These are phyloP conservation scores for Drosophila fungiperda DNA, from an alignment of 2,888 invertebrate species.

Conservation along the genomic window DNA sequence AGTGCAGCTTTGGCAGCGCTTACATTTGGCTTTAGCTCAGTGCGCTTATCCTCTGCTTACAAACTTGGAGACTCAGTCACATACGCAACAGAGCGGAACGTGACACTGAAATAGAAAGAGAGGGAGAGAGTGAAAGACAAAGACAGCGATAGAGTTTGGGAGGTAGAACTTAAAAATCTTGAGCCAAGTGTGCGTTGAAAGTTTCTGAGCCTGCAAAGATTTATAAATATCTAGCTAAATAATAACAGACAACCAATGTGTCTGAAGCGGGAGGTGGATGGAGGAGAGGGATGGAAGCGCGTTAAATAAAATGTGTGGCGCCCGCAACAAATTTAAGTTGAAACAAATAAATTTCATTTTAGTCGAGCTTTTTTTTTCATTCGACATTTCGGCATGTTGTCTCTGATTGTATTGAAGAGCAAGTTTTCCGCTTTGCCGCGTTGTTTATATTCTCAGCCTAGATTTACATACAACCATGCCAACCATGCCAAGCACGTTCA, in stretches of 20 bases:
- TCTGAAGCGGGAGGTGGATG: neutral
- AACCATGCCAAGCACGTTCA: conserved; percentile 43
- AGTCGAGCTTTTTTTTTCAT: conserved; percentile 67
- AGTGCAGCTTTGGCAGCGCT: conserved; percentile 77
- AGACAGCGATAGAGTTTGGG: neutral
- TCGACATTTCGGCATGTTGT: conserved; percentile 38
- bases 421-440: conserved; percentile 75
- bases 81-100: conserved; percentile 29
- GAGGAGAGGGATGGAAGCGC: neutral
- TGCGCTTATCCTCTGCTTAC: conserved; percentile 70
- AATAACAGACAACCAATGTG: conserved; percentile 10
- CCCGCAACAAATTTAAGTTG: conserved; percentile 39
- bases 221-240: conserved; percentile 44
- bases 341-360: conserved; percentile 76
- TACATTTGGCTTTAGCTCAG: conserved; percentile 74
- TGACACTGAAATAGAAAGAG: neutral
- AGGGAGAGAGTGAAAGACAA: neutral
- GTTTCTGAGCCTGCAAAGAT: conserved; percentile 41
- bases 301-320: conserved; percentile 28
- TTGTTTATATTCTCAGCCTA: conserved; percentile 45
- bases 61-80: conserved; percentile 40
- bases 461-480: conserved; percentile 58
- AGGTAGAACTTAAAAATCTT: conserved; percentile 30
- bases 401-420: conserved; percentile 68
- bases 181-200: conserved; percentile 35